Conservation (phyloP, 2,113 vertebrate species). For the Ptyas mucosa region DNA sequence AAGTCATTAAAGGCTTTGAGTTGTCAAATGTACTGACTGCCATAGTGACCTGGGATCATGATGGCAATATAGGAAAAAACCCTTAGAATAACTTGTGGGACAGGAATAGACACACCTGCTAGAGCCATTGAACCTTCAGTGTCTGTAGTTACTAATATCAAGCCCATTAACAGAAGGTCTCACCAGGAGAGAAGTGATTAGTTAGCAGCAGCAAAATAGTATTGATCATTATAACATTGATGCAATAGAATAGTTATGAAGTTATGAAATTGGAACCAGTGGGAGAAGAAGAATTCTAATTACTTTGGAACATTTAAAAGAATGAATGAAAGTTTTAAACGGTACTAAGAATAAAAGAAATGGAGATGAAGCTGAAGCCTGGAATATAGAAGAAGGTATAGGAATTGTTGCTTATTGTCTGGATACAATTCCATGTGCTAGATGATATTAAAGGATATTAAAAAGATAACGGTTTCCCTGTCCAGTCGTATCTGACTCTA, state of each 20-base stretch:
- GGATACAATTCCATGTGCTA: not conserved
- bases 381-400: not conserved
- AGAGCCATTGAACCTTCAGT: not conserved
- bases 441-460: not conserved
- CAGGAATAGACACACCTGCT: not conserved
- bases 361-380: not conserved
- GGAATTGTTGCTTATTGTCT: not conserved
- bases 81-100: not conserved
- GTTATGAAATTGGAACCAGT: not conserved
- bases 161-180: not conserved
- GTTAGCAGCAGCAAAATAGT: not conserved
- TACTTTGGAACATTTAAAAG: not conserved
- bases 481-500: too few species aligned
- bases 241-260: not conserved
- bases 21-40: not conserved
- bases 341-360: not conserved
- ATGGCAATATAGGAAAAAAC: not conserved
- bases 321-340: not conserved
- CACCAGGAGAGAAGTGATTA: not conserved
- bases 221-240: not conserved
- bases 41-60: not conserved
- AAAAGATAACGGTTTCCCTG: not conserved
- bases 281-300: not conserved
- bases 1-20: not conserved
- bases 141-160: not conserved